Base-by-base conservation (phyloP, 2,888 invertebrate species). In the Spatulosminthurus flaviceps region DNA sequence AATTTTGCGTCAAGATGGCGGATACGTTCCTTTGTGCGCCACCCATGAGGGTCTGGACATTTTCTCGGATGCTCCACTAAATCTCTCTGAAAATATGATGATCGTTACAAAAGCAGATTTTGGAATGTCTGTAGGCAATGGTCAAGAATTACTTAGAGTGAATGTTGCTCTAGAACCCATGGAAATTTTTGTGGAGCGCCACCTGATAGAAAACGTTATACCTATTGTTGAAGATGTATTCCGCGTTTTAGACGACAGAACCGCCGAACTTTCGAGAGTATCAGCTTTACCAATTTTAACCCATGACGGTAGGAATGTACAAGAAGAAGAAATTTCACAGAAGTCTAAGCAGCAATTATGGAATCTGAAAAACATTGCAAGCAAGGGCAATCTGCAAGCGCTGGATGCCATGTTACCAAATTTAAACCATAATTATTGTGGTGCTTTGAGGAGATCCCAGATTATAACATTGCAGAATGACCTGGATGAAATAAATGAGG, bases 1-100 rank as follows among this genome's bases (percentile, higher is more conserved):
- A 0, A 72, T 84, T 21, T 60, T 84, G 0, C 51, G 78, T 60
- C 82, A 79, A 26, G 81, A 81, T 41, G 61, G 74, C n/a, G 78
- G 69, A 7, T 84, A 83, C 71, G 26, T 77, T 60, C 73, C 79
- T 60, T 41, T 67, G 41, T 71, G 73, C 61, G 42, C 73, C 22
- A 19, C 28, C 1, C 42, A 72, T 78, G 79, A 79, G 74, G 69
- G 69, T 13, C 74, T 79, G n/a, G 69, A 79, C 29, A 16, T 79
- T 0, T 76, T 43, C 67, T 28, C 76, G 7, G 24, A 60, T 64
- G 22, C 28, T 1, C 74, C 79, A 22, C 66, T 79, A 21, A 69
- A 73, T 43, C n/a, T 74, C 1, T 51, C 74, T 5, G 19, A n/a
- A 9, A 73, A 67, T 2, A n/a, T 28, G 42, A 42, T 72, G 26